Evolutionary conservation across 1,140 invertebrate genomes (phyloP).

Genomic region (Drosophila micromelanica): DNA sequence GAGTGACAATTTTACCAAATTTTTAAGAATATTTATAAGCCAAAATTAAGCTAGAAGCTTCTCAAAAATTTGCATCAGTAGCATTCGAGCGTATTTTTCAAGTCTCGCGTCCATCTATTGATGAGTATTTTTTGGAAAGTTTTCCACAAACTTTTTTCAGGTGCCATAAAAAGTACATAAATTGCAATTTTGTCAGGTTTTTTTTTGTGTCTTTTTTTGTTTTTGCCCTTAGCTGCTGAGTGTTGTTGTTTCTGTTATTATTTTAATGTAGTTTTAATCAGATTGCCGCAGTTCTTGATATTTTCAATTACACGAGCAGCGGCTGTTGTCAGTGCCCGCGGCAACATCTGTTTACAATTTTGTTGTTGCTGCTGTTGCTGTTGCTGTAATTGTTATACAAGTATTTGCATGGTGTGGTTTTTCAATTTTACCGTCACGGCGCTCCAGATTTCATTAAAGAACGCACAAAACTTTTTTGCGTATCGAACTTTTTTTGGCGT

Average conservation of each 20-base stretch:
- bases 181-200: slow-evolving; percentile 21
- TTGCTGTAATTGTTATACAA: slow-evolving; percentile 36
- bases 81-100: not conserved
- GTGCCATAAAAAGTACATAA: slow-evolving; percentile 21
- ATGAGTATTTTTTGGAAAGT: not conserved
- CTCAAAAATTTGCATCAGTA: not conserved
- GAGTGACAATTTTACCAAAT: not conserved
- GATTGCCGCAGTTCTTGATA: slow-evolving; percentile 75
- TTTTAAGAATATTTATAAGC: not conserved
- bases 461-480: slow-evolving; percentile 41
- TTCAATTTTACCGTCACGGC: slow-evolving; percentile 60
- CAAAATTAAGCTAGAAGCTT: not conserved
- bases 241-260: slow-evolving; percentile 52
- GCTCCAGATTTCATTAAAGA: slow-evolving; percentile 43
- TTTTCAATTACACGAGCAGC: slow-evolving; percentile 68
- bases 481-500: slow-evolving; percentile 54
- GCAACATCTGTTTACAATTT: slow-evolving; percentile 52
- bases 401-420: slow-evolving; percentile 58
- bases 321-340: slow-evolving; percentile 36
- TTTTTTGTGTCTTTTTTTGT: slow-evolving; percentile 1
- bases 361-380: slow-evolving; percentile 11
- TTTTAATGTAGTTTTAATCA: slow-evolving; percentile 83
- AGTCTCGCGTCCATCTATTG: slow-evolving; percentile 4
- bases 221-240: slow-evolving; percentile 7
- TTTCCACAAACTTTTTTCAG: not conserved